Evolutionary conservation across 1,140 invertebrate genomes (phyloP).

Genomic region (Archivesica marissinica): DNA sequence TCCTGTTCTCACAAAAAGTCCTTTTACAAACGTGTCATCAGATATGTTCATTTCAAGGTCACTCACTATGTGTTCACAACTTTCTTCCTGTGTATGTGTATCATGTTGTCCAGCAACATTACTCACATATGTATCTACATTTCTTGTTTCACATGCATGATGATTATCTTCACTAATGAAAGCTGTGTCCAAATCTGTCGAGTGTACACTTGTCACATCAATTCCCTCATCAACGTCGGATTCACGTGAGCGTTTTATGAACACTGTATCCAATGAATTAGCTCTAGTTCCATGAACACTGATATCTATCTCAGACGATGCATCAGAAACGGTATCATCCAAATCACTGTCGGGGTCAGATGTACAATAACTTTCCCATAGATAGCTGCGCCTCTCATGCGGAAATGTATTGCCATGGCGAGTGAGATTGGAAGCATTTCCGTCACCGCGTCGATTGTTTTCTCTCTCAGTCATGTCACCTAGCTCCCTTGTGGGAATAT

Average conservation of each 20-base stretch:
- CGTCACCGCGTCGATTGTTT: neutral
- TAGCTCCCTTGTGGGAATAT: no score
- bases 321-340: neutral
- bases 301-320: neutral
- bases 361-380: neutral
- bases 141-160: no score
- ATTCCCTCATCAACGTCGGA: conserved; percentile 50
- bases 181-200: conserved; percentile 29
- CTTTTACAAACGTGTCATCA: no score
- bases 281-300: neutral
- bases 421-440: neutral
- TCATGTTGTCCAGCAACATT: no score
- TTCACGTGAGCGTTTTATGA: conserved; percentile 22
- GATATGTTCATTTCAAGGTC: no score
- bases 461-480: neutral
- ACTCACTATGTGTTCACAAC: no score
- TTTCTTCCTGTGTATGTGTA: no score
- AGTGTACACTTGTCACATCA: conserved; percentile 43
- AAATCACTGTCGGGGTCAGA: conserved; percentile 10
- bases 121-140: no score
- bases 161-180: conserved; percentile 20
- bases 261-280: neutral
- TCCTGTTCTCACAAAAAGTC: no score
- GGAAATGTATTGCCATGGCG: neutral
- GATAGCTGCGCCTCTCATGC: neutral